Conservation (phyloP, 2,888 invertebrate genomes). For the Limnephilus auricula region DNA sequence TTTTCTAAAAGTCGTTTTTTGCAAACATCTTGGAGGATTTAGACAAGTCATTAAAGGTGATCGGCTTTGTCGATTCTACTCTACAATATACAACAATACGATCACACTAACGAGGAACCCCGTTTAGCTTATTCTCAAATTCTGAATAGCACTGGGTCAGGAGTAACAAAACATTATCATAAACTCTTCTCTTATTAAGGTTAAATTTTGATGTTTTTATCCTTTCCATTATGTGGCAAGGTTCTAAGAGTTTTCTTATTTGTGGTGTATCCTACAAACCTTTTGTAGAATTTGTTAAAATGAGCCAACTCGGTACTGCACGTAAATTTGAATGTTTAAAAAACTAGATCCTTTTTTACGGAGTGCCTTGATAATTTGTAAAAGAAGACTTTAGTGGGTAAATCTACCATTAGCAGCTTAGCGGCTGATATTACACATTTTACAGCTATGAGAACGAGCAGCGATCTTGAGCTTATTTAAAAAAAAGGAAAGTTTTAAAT, state of each 20-base stretch:
- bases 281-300: neutral
- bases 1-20: slow-evolving; percentile 33
- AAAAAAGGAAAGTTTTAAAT: neutral
- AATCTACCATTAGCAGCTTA: neutral
- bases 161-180: slow-evolving; percentile 2
- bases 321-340: neutral
- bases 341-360: neutral
- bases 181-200: neutral
- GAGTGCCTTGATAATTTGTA: neutral
- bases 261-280: neutral
- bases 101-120: slow-evolving; percentile 62
- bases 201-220: neutral
- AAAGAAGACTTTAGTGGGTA: neutral
- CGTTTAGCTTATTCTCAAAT: neutral
- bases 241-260: neutral
- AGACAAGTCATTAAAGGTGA: slow-evolving; percentile 48
- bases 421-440: neutral
- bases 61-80: slow-evolving; percentile 40
- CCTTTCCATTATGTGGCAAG: neutral
- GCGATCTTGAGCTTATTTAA: neutral
- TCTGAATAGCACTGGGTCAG: neutral
- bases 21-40: slow-evolving; percentile 43
- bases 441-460: neutral
- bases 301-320: neutral
- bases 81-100: slow-evolving; percentile 51